Evolutionary conservation across 2,797 vertebrate genomes (phyloP), one percentile per base, ranked within the genome.

Genomic region (Epinephelus awoara): DNA sequence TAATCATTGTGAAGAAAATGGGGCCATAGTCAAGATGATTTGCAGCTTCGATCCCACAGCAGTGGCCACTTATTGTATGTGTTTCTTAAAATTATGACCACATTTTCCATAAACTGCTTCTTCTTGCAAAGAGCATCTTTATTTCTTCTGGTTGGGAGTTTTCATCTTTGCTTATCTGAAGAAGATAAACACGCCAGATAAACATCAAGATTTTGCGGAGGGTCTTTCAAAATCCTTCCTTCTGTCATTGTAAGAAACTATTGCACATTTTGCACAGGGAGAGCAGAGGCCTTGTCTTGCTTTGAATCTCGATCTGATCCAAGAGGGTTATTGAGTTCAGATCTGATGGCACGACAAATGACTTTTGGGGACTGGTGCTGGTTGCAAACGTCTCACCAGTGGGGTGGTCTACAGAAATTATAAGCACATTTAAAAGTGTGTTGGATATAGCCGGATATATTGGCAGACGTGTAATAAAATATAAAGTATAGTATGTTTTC

Each of bases 51-150:
- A 18, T 69, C 63, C 69, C 27, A 49, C 76, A 57, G 34, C 69
- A 67, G 55, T 59, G 73, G 49, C 4, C 21, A 1, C 63, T 77
- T 75, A 75, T 54, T 57, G 18, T 47, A 50, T 49, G 52, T 29
- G 57, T 59, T 77, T 75, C 71, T 66, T 52, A 21, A 77, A 82
- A 76, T 61, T 44, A 70, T 49, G 55, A 75, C 81, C 79, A 57
- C 67, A 77, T 82, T 86, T 86, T 82, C 72, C 78, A 79, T 81
- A 49, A 82, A 77, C 69, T 23, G 47, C 65, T 66, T 79, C 15
- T 51, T 81, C 69, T 79, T 1, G 2, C 64, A 52, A 65, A 67
- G 34, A 69, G 57, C 69, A 58, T 77, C 76, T 71, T 67, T 72
- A 80, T 81, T 77, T 74, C 58, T 69, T 64, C 49, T 83, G 56